Base-by-base conservation (phyloP, 2,113 vertebrate genomes). In the Anas platyrhynchos region DNA sequence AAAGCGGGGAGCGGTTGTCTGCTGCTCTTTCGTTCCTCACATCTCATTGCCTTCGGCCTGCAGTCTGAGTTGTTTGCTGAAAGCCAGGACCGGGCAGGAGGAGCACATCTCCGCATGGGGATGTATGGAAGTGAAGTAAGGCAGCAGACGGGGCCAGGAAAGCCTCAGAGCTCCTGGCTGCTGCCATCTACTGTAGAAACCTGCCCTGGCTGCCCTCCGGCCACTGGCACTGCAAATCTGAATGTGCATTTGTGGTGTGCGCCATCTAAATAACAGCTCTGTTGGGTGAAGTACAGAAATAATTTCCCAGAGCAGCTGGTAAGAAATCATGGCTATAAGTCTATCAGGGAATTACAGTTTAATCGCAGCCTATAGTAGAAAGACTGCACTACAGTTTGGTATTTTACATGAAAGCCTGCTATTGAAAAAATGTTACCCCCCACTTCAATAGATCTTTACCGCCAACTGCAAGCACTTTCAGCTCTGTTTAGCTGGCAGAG, bases 151-250 rank as follows among this genome's bases (percentile, higher is more conserved):
- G 55, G 65, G 46, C 26, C 61, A 29, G 61, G 31, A 38, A 83
- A 56, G 55, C 38, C 56, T 59, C 73, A 20, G 32, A 44, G 29
- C 52, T 97, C 54, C 87, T 69, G 34, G 61, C 63, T 97, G 93
- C 95, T 89, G 96, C 96, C 97, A 93, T 77, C 96, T 94, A 38
- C 88, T 91, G 96, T 56, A 52, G 59, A 63, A 89, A 63, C 3
- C 32, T 68, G 36, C 6, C 21, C 34, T 1, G 8, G 50, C 75
- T 95, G 22, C 34, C 22, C 75, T 29, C 18, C 67, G 23, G 43
- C 34, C 16, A 7, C 0, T 0, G 55, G 23, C 25, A 10, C 58
- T 10, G 43, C 76, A 36, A 48, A 76, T 31, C 71, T 12, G 4
- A 83, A 10, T 9, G 26, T 41, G 78, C 55, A 0, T 26, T 80